A percentile compares a stretch with the other conserved stretches of the same genome.
phyloP scores from a whole-genome alignment of 2,797 vertebrate species.

The Acanthurus tractus region DNA sequence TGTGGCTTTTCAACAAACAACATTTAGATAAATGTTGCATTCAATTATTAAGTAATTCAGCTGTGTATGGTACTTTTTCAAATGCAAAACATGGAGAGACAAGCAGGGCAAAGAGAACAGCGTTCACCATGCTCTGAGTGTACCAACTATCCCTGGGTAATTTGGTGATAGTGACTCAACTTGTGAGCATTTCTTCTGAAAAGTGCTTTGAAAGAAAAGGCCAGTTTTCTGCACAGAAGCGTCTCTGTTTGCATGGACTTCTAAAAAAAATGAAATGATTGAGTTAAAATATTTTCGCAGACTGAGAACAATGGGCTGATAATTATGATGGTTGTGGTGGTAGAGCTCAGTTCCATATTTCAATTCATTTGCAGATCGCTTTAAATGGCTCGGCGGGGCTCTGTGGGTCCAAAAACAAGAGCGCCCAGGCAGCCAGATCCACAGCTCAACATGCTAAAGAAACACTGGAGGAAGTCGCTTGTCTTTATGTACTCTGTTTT shows the following conservation, averaged over 20 bases:
- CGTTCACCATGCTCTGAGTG: neutral
- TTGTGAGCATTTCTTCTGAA: neutral
- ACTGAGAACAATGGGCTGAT: neutral
- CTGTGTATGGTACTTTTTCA: neutral
- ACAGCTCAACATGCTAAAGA: constrained; percentile 78
- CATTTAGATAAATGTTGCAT: neutral
- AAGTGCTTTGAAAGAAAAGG: neutral
- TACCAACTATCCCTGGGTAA: neutral
- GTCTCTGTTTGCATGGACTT: neutral
- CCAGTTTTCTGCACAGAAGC: neutral
- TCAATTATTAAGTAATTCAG: neutral
- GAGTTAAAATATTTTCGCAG: neutral
- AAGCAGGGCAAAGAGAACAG: neutral
- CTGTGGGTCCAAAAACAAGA: constrained; percentile 76
- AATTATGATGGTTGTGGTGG: neutral
- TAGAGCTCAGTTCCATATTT: constrained; percentile 67
- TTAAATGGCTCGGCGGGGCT: constrained; percentile 83
- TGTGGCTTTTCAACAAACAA: neutral
- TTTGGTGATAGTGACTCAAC: neutral
- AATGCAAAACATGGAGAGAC: neutral
- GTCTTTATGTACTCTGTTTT: constrained; percentile 61
- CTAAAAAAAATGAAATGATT: neutral
- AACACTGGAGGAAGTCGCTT: constrained; percentile 71
- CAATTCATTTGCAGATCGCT: constrained; percentile 87
- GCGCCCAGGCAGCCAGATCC: constrained; percentile 66